A percentile compares a stretch with the other conserved stretches of the same genome.
Evolutionary conservation across 2,113 vertebrate species (phyloP).

Genomic region (Microtus oregoni): DNA sequence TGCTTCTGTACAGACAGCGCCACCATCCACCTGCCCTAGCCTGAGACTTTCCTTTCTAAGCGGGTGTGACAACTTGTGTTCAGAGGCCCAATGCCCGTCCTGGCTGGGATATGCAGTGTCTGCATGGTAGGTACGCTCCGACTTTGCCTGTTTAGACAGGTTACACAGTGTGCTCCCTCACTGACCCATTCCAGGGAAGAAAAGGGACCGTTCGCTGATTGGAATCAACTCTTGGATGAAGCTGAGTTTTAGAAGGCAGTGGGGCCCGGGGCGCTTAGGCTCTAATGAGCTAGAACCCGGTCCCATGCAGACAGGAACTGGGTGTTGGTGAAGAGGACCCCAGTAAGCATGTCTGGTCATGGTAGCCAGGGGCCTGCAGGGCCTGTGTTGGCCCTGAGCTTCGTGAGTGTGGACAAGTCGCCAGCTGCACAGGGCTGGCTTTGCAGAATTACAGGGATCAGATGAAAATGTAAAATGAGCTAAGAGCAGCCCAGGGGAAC

Average conservation of each 20-base stretch:
- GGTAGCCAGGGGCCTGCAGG: background rate
- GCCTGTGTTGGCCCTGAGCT: background rate
- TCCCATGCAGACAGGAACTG: accelerated
- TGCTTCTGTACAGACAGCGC: background rate
- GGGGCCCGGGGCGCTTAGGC: accelerated
- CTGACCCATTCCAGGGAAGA: background rate
- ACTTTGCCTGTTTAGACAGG: background rate
- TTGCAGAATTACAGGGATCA: constrained; percentile 58
- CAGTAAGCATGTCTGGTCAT: accelerated
- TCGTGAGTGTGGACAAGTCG: accelerated
- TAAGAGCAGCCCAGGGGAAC: background rate
- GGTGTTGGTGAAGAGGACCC: background rate
- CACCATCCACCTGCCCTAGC: background rate
- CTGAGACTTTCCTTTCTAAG: accelerated
- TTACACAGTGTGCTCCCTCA: accelerated
- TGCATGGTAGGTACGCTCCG: accelerated
- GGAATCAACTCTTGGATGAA: background rate
- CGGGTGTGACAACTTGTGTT: accelerated
- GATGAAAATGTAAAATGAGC: constrained; percentile 53
- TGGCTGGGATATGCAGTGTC: background rate
- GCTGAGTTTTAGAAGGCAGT: background rate
- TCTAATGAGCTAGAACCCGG: accelerated
- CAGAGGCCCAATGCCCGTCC: background rate
- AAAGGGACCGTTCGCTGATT: accelerated
- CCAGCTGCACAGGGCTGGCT: background rate